phyloP scores from a whole-genome alignment of 2,888 invertebrate genomes.

The Drosophila rubida region DNA sequence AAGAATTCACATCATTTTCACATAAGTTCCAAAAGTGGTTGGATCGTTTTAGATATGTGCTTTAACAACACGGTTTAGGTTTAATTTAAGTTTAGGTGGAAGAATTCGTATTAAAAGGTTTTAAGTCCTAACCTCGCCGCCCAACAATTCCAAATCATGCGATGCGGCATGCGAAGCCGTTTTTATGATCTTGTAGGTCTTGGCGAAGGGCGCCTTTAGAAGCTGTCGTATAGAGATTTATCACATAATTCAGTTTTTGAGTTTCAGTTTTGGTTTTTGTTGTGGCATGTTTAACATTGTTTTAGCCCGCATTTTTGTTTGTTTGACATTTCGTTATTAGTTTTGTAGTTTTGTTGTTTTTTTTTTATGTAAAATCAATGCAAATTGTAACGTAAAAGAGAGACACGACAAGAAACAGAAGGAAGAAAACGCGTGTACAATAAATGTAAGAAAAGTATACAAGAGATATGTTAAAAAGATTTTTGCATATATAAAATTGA shows the following conservation, averaged over 20 bases:
- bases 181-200: constrained; percentile 98
- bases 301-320: constrained; percentile 49
- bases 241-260: constrained; percentile 37
- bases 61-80: constrained; percentile 60
- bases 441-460: constrained; percentile 67
- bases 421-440: constrained; percentile 64
- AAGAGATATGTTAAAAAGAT: constrained; percentile 65
- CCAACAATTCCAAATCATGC: constrained; percentile 88
- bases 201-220: constrained; percentile 98
- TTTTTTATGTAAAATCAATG: constrained; percentile 56
- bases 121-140: constrained; percentile 85
- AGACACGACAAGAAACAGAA: constrained; percentile 56
- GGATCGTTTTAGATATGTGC: constrained; percentile 48
- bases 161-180: constrained; percentile 89
- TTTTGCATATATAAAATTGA: constrained; percentile 45
- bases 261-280: constrained; percentile 34
- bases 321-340: neutral
- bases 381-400: constrained; percentile 54
- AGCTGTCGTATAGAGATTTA: constrained; percentile 87
- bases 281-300: constrained; percentile 38
- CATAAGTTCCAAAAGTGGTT: constrained; percentile 57
- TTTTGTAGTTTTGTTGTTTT: constrained; percentile 6
- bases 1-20: constrained; percentile 64
- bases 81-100: constrained; percentile 65
- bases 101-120: constrained; percentile 71